Evolutionary conservation across 2,888 invertebrate genomes (phyloP).

Genomic region (Cataglyphis livida): DNA sequence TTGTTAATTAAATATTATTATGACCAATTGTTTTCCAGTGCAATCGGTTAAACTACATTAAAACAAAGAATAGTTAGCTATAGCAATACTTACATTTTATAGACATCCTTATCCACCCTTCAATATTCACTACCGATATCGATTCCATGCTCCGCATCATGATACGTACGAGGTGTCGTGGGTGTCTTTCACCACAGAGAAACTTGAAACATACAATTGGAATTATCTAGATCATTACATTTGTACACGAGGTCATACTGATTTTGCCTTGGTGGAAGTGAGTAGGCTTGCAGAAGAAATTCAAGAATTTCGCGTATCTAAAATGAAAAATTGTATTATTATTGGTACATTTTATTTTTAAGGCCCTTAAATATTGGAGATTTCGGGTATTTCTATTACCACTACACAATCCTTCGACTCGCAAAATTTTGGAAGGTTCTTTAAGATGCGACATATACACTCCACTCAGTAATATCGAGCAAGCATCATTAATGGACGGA

Average conservation of each 20-base stretch:
- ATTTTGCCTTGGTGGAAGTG: conserved; percentile 95
- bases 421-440: conserved; percentile 91
- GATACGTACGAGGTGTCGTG: conserved; percentile 97
- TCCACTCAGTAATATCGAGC: conserved; percentile 87
- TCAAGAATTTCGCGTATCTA: background rate
- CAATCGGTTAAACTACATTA: background rate
- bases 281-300: conserved; percentile 52
- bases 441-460: conserved; percentile 94
- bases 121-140: conserved; percentile 96
- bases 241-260: conserved; percentile 96
- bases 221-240: conserved; percentile 99
- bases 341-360: conserved; percentile 73
- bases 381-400: conserved; percentile 96
- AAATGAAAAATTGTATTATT: background rate
- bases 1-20: conserved; percentile 16
- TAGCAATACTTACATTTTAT: conserved; percentile 76
- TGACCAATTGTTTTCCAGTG: background rate
- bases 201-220: conserved; percentile 98
- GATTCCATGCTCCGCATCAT: conserved; percentile 96
- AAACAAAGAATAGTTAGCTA: background rate
- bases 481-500: conserved; percentile 89
- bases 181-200: conserved; percentile 97
- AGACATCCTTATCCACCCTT: conserved; percentile 98
- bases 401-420: conserved; percentile 91
- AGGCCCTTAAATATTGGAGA: conserved; percentile 96